Percentiles rank a stretch among this genome's conserved stretches.
Evolutionary conservation across 1,140 invertebrate genomes (phyloP).

Genomic region (Drosophila mojavensis): DNA sequence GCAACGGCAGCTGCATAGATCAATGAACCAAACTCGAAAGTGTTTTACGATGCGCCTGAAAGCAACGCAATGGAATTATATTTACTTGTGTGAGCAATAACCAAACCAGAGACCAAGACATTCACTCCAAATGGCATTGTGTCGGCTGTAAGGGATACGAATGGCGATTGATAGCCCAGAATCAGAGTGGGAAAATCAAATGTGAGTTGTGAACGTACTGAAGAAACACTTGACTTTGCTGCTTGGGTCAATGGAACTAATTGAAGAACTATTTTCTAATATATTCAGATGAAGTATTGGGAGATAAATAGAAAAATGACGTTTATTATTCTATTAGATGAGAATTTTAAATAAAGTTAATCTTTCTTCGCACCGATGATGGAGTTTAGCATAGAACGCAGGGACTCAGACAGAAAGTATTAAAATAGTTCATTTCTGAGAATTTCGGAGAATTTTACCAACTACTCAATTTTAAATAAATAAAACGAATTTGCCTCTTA

Average conservation of each 20-base stretch:
- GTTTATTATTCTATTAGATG: too few species aligned
- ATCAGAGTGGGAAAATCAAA: slow-evolving; percentile 2
- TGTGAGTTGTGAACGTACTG: neutral
- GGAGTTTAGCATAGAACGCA: too few species aligned
- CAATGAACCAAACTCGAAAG: slow-evolving; percentile 65
- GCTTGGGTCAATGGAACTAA: neutral
- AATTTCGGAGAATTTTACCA: too few species aligned
- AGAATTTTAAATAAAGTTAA: too few species aligned
- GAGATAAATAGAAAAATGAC: too few species aligned
- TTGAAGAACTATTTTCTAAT: neutral
- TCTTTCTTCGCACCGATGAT: too few species aligned
- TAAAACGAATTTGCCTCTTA: too few species aligned
- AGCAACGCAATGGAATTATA: slow-evolving; percentile 53
- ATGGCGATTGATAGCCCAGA: slow-evolving; percentile 22
- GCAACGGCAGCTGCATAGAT: slow-evolving; percentile 46
- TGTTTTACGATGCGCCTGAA: slow-evolving; percentile 37
- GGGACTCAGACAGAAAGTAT: too few species aligned
- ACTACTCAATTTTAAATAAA: too few species aligned
- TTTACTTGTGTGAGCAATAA: slow-evolving; percentile 51
- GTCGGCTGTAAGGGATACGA: slow-evolving; percentile 16
- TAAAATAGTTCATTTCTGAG: too few species aligned
- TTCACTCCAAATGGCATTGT: slow-evolving; percentile 26
- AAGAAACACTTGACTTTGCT: neutral
- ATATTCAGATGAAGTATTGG: neutral
- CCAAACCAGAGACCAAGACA: neutral